phyloP scores from a whole-genome alignment of 2,797 vertebrate genomes.

The Semaprochilodus insignis region DNA sequence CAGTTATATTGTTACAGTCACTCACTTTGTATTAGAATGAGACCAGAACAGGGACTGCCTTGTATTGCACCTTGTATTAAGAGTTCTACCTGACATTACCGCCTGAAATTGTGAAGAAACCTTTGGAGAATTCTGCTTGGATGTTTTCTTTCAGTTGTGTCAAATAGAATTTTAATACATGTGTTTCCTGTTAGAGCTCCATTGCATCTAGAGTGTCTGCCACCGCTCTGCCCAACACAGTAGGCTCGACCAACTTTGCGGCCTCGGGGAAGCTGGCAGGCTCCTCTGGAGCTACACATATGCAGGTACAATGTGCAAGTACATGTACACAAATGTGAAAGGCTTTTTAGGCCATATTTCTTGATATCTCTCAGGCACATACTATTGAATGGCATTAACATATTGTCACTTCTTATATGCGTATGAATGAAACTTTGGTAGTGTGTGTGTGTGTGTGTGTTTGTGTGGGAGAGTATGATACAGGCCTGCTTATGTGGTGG shows the following conservation, averaged over 20 bases:
- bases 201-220: constrained; percentile 57
- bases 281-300: constrained; percentile 38
- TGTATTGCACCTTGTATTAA: not conserved
- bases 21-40: not conserved
- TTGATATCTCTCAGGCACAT: not conserved
- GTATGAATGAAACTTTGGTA: not conserved
- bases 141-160: not conserved
- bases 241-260: constrained; percentile 54
- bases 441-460: no score
- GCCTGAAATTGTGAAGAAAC: not conserved
- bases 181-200: constrained; percentile 66
- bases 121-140: not conserved
- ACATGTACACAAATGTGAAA: constrained; percentile 56
- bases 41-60: not conserved
- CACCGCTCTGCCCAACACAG: constrained; percentile 28
- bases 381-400: not conserved
- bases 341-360: not conserved
- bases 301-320: constrained; percentile 50
- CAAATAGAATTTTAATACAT: not conserved
- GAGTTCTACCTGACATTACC: not conserved
- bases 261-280: not conserved
- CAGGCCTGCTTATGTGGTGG: no score
- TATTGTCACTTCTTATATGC: not conserved
- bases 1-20: not conserved
- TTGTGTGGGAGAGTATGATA: no score